Evolutionary conservation across 2,797 vertebrate genomes (phyloP), one percentile per base, ranked within the genome.

Genomic region (Labroides dimidiatus): DNA sequence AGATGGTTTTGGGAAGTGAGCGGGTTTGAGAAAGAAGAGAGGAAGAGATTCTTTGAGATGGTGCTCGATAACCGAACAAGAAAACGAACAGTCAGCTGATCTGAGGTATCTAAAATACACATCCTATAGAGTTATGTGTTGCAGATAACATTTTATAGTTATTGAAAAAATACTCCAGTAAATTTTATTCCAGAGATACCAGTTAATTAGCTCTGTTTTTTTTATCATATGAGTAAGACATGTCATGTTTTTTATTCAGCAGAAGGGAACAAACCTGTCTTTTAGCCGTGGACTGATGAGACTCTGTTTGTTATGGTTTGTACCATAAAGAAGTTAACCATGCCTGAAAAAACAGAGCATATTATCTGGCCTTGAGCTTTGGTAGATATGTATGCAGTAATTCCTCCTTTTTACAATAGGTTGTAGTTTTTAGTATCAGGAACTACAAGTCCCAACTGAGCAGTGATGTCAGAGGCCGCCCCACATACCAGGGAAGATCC

Each of bases 11-110:
- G 80, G 84, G 77, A 85, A 83, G 72, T 74, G 83, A 87, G 78
- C 54, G 68, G 75, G 50, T 64, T 70, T 64, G 78, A 89, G 76
- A 88, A 82, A 87, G 72, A 65, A 83, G 80, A 88, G 69, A 88
- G 51, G 66, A 82, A 53, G 82, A 89, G 88, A 90, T 90, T 90
- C 77, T 80, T 63, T 75, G 69, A 85, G 78, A 84, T 68, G 75
- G 52, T 78, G 65, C 50, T 69, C 47, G 53, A 14, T 56, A 50
- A 49, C n/a, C 68, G 10, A 17, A 74, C 20, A 27, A 23, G 56
- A 11, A 36, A 20, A n/a, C 12, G 12, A 55, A 15, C 30, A 49
- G 24, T 51, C n/a, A 36, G 15, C 17, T 20, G 51, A 50, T 62
- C 14, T 17, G 44, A 16, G 33, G 23, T 12, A 11, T 3, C 11